phyloP scores from a whole-genome alignment of 92 coral and sea anemone species.

The Anthopleura xanthogrammica region DNA sequence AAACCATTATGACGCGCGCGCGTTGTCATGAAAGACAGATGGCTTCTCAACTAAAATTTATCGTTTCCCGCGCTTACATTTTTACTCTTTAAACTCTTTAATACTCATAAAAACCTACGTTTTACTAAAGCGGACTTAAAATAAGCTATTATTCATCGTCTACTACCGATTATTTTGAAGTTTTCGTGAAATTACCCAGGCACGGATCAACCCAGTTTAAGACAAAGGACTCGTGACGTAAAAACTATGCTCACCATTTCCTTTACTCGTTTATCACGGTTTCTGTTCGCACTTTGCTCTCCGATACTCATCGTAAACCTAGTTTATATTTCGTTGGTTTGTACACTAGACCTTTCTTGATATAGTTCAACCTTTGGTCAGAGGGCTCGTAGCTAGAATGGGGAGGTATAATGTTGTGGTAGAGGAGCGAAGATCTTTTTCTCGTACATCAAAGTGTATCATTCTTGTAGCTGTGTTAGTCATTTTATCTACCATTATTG shows the following conservation, averaged over 20 bases:
- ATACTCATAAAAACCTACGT: neutral
- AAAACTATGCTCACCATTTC: slow-evolving; percentile 38
- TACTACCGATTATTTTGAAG: neutral
- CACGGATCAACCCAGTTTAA: slow-evolving; percentile 7
- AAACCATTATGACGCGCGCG: slow-evolving; percentile 1
- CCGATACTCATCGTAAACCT: slow-evolving; percentile 20
- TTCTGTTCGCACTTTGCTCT: slow-evolving; percentile 34
- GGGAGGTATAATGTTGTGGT: slow-evolving; percentile 12
- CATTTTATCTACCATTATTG: slow-evolving; percentile 12
- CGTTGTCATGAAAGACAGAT: slow-evolving; percentile 2
- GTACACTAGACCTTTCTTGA: slow-evolving; percentile 20
- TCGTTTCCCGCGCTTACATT: neutral
- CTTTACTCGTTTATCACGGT: slow-evolving; percentile 35
- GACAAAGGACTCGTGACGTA: slow-evolving; percentile 41
- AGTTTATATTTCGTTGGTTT: slow-evolving; percentile 1
- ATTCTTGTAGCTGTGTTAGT: slow-evolving; percentile 6
- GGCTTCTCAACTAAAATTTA: neutral
- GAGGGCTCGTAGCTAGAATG: slow-evolving; percentile 15
- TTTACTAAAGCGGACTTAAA: neutral
- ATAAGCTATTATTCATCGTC: neutral
- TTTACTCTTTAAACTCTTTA: neutral
- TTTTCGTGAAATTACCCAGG: slow-evolving; percentile 29
- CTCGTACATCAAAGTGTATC: slow-evolving; percentile 10
- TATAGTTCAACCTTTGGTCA: slow-evolving; percentile 24
- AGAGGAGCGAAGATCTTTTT: neutral